Conservation (phyloP, 2,797 vertebrate genomes). For the Discoglossus pictus region DNA sequence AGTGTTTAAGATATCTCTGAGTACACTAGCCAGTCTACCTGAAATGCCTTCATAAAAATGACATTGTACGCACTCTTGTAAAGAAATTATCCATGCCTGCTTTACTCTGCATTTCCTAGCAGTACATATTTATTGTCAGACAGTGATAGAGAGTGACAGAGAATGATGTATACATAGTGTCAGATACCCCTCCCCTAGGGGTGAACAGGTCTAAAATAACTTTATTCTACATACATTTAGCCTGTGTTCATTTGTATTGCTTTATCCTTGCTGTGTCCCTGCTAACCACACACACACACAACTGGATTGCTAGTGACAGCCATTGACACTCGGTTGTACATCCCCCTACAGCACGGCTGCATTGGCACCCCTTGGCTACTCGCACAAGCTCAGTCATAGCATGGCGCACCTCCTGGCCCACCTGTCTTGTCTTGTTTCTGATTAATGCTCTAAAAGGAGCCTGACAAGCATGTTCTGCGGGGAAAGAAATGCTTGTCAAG, state of each 20-base stretch:
- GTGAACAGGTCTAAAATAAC: constrained; percentile 45
- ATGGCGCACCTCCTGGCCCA: constrained; percentile 37
- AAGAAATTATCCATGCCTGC: constrained; percentile 1
- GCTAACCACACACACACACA: constrained; percentile 11
- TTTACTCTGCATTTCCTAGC: not conserved
- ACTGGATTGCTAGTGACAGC: constrained; percentile 45
- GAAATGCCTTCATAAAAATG: constrained; percentile 2
- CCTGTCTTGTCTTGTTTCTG: constrained; percentile 35
- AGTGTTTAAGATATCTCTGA: too few relatives aligned
- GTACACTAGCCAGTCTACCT: too few relatives aligned
- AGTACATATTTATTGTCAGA: constrained; percentile 24
- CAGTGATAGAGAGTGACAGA: constrained; percentile 45
- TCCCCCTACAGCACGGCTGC: constrained; percentile 18
- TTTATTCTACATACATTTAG: constrained; percentile 45
- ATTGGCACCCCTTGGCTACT: constrained; percentile 30
- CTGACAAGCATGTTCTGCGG: constrained; percentile 37
- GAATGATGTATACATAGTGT: constrained; percentile 43
- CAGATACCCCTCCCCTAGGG: constrained; percentile 36
- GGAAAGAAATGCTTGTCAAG: constrained; percentile 15
- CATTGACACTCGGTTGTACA: constrained; percentile 19
- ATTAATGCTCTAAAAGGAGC: constrained; percentile 21
- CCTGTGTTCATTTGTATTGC: constrained; percentile 30
- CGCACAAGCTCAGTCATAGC: constrained; percentile 35
- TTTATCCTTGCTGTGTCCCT: constrained; percentile 24
- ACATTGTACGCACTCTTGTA: not conserved